phyloP scores from a whole-genome alignment of 2,113 vertebrate species.

The Corapipo altera region DNA sequence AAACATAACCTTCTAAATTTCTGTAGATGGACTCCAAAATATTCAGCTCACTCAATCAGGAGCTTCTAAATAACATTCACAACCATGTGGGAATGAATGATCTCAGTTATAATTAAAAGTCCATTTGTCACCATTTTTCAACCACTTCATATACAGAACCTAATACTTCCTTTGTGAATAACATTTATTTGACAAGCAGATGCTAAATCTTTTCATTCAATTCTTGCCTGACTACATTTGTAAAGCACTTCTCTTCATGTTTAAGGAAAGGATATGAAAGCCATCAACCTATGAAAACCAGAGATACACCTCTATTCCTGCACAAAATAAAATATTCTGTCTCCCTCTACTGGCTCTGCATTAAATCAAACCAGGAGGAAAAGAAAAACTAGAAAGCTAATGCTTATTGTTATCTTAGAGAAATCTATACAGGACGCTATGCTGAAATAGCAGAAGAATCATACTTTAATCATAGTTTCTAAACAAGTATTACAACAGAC shows the following conservation, averaged over 20 bases:
- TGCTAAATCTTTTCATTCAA: background rate
- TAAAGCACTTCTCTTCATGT: background rate
- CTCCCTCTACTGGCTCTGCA: conserved; percentile 47
- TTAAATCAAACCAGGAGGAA: background rate
- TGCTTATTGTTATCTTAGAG: background rate
- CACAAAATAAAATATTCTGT: conserved; percentile 1
- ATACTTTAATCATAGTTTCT: background rate
- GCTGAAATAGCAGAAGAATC: background rate
- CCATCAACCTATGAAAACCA: background rate
- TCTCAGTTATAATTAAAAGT: background rate
- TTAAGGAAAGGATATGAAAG: background rate
- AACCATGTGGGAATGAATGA: background rate
- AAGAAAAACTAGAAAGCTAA: background rate
- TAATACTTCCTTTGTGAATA: background rate
- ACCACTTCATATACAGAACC: background rate
- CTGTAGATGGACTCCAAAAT: background rate
- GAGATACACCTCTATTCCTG: background rate
- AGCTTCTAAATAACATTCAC: background rate
- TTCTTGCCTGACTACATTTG: background rate
- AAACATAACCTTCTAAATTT: background rate
- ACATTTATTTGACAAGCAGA: background rate
- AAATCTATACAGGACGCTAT: background rate
- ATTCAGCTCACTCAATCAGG: background rate
- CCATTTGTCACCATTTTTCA: background rate
- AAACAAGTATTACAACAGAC: background rate